Percentiles rank a stretch among this genome's conserved stretches.
Conservation (phyloP, 1,140 invertebrate genomes). For the Arion vulgaris region DNA sequence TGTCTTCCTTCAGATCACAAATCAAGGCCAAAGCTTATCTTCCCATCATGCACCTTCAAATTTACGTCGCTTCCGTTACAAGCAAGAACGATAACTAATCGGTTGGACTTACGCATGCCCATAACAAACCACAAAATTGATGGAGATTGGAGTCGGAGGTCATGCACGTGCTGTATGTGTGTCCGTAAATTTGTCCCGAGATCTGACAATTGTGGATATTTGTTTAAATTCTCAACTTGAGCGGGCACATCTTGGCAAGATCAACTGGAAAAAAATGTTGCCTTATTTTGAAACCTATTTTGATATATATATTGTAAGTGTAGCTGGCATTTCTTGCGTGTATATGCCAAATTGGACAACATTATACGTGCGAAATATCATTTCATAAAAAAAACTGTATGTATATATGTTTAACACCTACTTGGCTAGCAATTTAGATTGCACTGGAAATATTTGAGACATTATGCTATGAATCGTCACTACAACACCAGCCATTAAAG, state of each 20-base stretch:
- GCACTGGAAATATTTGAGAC: no score
- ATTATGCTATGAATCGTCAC: no score
- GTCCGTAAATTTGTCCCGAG: conserved; percentile 7
- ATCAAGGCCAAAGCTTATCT: conserved; percentile 5
- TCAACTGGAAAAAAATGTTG: not conserved
- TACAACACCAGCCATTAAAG: no score
- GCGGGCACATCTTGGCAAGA: not conserved
- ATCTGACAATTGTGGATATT: conserved; percentile 1
- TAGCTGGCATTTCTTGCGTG: no score
- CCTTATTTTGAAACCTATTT: not conserved
- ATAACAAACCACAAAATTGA: conserved; percentile 18
- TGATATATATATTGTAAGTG: no score
- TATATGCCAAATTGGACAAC: no score
- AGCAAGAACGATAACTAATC: conserved; percentile 24
- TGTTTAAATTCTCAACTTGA: not conserved
- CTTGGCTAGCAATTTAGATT: no score
- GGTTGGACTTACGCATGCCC: conserved; percentile 16
- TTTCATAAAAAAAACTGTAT: no score
- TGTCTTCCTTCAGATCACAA: conserved; percentile 9
- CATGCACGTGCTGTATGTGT: conserved; percentile 8
- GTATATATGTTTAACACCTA: no score
- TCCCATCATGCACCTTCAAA: not conserved
- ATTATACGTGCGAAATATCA: no score
- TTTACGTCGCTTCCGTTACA: conserved; percentile 18
- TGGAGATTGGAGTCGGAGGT: conserved; percentile 22